A percentile compares a stretch with the other conserved stretches of the same genome.
These are phyloP conservation scores for Heterocephalus glaber DNA, from an alignment of 2,113 vertebrate species.

Conservation along the genomic window DNA sequence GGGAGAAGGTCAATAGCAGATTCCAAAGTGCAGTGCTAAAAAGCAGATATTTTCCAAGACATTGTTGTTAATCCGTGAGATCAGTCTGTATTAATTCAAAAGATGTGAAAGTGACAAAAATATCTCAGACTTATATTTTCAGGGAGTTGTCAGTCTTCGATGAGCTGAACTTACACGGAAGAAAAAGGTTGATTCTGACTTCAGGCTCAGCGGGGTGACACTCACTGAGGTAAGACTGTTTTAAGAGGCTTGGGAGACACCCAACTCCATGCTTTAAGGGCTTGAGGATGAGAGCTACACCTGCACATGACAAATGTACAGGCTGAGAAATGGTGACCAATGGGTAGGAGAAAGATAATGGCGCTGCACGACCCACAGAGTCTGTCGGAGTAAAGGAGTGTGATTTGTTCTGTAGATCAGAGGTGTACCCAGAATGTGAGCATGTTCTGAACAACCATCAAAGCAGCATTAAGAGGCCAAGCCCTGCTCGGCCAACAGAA, in stretches of 20 bases:
- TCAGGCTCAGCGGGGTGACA: neutral
- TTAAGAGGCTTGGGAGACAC: neutral
- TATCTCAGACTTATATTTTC: neutral
- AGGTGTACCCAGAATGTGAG: neutral
- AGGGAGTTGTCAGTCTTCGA: neutral
- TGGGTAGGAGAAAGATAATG: neutral
- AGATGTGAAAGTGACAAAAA: neutral
- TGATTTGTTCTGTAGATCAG: neutral
- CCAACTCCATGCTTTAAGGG: too few species aligned
- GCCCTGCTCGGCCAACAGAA: neutral
- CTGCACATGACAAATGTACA: neutral
- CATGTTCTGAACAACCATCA: neutral
- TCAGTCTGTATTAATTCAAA: neutral
- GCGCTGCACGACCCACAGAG: neutral
- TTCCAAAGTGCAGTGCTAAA: neutral
- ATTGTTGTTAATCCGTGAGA: neutral
- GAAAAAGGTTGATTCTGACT: neutral
- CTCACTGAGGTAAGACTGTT: neutral
- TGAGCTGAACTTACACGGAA: neutral
- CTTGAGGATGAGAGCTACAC: rapidly evolving
- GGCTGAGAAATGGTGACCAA: neutral
- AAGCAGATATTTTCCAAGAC: slow-evolving; percentile 1
- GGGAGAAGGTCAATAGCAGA: neutral
- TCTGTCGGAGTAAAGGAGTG: neutral
- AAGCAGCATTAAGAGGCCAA: neutral